Conservation (phyloP, 2,113 vertebrate genomes). For the Illadopsis cleaveri region DNA sequence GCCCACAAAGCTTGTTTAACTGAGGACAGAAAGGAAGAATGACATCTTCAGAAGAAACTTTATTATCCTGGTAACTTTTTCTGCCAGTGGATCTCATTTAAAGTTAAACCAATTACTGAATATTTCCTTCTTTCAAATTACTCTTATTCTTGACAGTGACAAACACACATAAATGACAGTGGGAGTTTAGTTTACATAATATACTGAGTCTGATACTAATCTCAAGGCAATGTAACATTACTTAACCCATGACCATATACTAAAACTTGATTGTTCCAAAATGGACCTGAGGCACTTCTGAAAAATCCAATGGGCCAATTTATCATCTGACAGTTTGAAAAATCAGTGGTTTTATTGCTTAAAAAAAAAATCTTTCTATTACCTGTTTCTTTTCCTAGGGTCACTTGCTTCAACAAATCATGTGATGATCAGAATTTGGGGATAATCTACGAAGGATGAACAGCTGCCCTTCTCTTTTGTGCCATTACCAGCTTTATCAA, state of each 20-base stretch:
- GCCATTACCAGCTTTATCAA: neutral
- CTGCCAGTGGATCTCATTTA: neutral
- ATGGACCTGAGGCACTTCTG: neutral
- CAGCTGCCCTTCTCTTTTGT: neutral
- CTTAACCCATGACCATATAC: neutral
- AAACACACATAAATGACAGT: neutral
- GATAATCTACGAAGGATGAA: neutral
- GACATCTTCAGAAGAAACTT: neutral
- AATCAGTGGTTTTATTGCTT: neutral
- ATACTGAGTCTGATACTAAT: neutral
- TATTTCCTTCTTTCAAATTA: neutral
- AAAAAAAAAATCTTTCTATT: neutral
- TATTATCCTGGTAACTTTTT: neutral
- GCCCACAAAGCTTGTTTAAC: neutral
- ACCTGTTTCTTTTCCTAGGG: neutral
- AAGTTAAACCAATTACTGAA: neutral
- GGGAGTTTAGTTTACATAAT: neutral
- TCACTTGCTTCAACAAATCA: neutral
- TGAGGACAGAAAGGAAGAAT: neutral
- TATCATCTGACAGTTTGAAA: neutral
- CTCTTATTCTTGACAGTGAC: neutral
- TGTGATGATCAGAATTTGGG: neutral
- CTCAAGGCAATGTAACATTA: neutral
- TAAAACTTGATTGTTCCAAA: neutral
- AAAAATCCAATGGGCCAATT: neutral